Evolutionary conservation across 2,797 vertebrate genomes (phyloP).

Genomic region (Hapalemur alaotrensis): DNA sequence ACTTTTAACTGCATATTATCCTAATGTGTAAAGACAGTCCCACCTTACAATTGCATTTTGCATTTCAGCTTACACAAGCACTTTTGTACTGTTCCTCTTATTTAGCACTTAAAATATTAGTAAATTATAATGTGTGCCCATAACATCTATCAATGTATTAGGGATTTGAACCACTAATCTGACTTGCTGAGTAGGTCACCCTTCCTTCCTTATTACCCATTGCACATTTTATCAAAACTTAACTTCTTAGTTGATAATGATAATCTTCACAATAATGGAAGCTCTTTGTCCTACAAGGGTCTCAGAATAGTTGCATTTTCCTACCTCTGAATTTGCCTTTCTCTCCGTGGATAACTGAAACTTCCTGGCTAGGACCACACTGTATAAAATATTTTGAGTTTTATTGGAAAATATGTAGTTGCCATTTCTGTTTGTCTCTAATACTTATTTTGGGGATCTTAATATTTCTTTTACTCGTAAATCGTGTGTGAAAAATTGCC

Average conservation of each 20-base stretch:
- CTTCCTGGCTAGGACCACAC: not conserved
- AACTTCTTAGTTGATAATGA: not conserved
- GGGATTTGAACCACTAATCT: not conserved
- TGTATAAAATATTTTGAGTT: not conserved
- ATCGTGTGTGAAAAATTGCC: not conserved
- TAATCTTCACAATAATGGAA: not conserved
- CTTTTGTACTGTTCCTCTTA: not conserved
- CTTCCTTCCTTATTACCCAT: not conserved
- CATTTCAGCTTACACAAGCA: not conserved
- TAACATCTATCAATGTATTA: not conserved
- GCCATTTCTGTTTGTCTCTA: slow-evolving; percentile 12
- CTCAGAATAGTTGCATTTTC: slow-evolving; percentile 6
- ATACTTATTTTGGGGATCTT: not conserved
- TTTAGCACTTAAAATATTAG: not conserved
- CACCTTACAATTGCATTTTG: not conserved
- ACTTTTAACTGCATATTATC: not conserved
- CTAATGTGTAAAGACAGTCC: not conserved
- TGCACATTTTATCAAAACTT: not conserved
- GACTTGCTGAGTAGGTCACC: not conserved
- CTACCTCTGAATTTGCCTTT: not conserved
- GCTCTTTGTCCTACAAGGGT: not conserved
- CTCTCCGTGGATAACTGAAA: not conserved
- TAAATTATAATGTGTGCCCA: not conserved
- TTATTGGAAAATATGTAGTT: not conserved
- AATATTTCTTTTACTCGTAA: slow-evolving; percentile 32